A percentile compares a stretch with the other conserved stretches of the same genome.
Evolutionary conservation across 2,797 vertebrate genomes (phyloP).

Genomic region (Hirundo rustica): DNA sequence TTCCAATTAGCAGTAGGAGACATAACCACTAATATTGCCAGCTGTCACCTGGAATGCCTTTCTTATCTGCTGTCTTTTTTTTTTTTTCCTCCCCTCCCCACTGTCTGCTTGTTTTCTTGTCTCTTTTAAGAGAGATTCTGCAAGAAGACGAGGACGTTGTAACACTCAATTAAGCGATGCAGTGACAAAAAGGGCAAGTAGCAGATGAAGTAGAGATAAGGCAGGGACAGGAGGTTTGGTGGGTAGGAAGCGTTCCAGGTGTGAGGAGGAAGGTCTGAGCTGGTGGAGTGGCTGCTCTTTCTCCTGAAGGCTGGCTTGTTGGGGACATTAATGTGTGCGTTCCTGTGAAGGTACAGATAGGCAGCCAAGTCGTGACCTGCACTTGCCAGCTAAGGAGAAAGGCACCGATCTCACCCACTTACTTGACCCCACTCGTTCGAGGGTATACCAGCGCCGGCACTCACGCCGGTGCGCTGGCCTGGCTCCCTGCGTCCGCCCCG

Average conservation of each 20-base stretch:
- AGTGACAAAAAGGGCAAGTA: neutral
- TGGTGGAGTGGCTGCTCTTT: neutral
- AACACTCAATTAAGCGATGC: neutral
- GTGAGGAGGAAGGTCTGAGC: neutral
- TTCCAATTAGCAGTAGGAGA: conserved; percentile 32
- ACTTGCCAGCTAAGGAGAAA: neutral
- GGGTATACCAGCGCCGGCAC: neutral
- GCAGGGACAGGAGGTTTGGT: neutral
- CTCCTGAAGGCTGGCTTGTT: neutral
- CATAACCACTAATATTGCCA: neutral
- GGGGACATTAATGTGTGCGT: accelerated
- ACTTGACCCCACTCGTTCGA: neutral
- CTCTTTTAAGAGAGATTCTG: neutral
- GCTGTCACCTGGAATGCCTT: conserved; percentile 28
- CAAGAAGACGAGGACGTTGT: neutral
- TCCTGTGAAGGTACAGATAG: neutral
- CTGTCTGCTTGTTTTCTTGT: neutral
- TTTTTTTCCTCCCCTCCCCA: neutral
- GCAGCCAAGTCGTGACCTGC: neutral
- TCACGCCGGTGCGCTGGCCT: accelerated
- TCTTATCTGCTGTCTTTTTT: neutral
- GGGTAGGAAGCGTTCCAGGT: accelerated
- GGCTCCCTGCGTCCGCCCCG: accelerated
- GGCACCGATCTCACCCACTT: accelerated
- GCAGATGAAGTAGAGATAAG: neutral